A percentile compares a stretch with the other conserved stretches of the same genome.
These are phyloP conservation scores for Naja naja DNA, from an alignment of 2,113 vertebrate genomes.

Conservation along the genomic window DNA sequence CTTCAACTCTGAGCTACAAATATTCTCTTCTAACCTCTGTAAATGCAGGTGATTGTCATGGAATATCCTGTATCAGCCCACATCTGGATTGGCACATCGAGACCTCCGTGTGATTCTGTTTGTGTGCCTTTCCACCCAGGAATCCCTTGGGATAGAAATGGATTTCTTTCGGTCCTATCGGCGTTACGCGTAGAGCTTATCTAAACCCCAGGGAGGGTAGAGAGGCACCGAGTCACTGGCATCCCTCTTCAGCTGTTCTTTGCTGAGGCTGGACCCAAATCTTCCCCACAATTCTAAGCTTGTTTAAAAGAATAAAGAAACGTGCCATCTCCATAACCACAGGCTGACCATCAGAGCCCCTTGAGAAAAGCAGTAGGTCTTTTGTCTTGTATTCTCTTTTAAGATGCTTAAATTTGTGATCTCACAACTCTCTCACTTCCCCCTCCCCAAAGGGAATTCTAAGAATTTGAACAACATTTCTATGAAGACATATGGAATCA, in stretches of 20 bases:
- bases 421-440: background rate
- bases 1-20: too few species aligned
- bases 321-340: background rate
- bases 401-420: background rate
- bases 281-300: background rate
- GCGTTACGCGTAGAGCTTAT: background rate
- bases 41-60: background rate
- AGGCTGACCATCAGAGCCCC: background rate
- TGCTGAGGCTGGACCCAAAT: background rate
- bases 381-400: background rate
- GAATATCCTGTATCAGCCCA: background rate
- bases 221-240: background rate
- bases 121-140: background rate
- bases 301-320: background rate
- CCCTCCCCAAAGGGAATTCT: background rate
- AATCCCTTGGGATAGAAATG: background rate
- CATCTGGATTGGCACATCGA: background rate
- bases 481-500: conserved; percentile 17
- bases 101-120: too few species aligned
- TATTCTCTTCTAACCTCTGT: background rate
- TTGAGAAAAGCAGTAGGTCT: background rate
- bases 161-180: background rate
- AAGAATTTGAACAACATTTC: conserved; percentile 12
- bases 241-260: background rate
- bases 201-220: background rate